A percentile compares a stretch with the other conserved stretches of the same genome.
phyloP scores from a whole-genome alignment of 2,797 vertebrate species.

The Periophthalmus magnuspinnatus region DNA sequence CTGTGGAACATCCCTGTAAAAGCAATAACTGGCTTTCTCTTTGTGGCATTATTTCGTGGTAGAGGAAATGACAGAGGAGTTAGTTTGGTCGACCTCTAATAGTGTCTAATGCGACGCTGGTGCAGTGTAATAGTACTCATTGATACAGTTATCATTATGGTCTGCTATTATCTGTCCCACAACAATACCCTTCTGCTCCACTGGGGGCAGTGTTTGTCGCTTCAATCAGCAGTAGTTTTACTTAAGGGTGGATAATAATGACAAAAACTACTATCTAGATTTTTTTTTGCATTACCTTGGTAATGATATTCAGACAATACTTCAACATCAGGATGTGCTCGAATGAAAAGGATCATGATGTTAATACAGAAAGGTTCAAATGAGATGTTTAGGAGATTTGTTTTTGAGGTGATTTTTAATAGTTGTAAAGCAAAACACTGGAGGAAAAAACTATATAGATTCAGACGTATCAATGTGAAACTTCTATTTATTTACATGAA shows the following conservation, averaged over 20 bases:
- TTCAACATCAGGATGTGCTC: too few relatives aligned
- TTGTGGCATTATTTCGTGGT: not conserved
- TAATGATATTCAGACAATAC: too few relatives aligned
- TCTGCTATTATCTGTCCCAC: slow-evolving; percentile 33
- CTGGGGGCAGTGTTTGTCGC: slow-evolving; percentile 5
- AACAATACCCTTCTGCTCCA: slow-evolving; percentile 22
- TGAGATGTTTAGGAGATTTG: too few relatives aligned
- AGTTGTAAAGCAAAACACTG: too few relatives aligned
- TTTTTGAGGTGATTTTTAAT: too few relatives aligned
- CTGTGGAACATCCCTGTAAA: not conserved
- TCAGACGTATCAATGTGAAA: too few relatives aligned
- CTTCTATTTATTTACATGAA: too few relatives aligned
- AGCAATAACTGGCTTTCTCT: slow-evolving; percentile 7
- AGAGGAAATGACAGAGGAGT: not conserved
- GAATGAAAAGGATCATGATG: too few relatives aligned
- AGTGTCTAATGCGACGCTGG: not conserved
- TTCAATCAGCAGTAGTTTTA: not conserved
- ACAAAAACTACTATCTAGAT: too few relatives aligned
- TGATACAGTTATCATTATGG: slow-evolving; percentile 11
- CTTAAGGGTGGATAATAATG: not conserved
- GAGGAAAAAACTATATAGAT: too few relatives aligned
- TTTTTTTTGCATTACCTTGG: too few relatives aligned
- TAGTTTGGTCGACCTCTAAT: slow-evolving; percentile 15
- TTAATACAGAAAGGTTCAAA: too few relatives aligned
- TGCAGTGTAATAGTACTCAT: slow-evolving; percentile 20